These are phyloP conservation scores for Vollenhovia emeryi DNA, from an alignment of 1,140 invertebrate genomes.

Conservation along the genomic window DNA sequence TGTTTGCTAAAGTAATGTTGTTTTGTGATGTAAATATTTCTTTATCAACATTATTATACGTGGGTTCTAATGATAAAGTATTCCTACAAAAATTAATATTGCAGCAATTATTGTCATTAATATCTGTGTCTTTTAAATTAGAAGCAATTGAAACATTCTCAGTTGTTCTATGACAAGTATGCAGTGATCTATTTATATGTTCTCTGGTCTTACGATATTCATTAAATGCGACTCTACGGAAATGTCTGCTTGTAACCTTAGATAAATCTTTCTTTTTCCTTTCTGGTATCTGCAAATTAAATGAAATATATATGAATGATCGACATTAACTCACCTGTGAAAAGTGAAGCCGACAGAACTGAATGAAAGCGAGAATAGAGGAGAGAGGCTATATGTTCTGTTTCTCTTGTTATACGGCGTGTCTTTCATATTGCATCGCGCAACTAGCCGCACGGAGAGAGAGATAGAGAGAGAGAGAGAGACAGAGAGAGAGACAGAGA, in stretches of 20 bases:
- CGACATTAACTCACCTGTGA: too few relatives aligned
- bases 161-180: neutral
- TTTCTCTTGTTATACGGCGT: too few relatives aligned
- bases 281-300: neutral
- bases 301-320: too few relatives aligned
- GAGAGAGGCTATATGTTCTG: too few relatives aligned
- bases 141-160: neutral
- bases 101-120: neutral
- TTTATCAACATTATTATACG: neutral
- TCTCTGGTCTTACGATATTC: neutral
- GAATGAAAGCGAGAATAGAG: too few relatives aligned
- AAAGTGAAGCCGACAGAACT: too few relatives aligned
- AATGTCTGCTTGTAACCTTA: conserved; percentile 14
- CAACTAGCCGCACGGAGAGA: too few relatives aligned
- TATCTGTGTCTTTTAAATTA: neutral
- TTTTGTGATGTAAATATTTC: neutral
- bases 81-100: neutral
- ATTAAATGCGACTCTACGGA: neutral
- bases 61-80: neutral
- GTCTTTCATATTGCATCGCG: too few relatives aligned
- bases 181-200: neutral
- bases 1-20: neutral
- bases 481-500: too few relatives aligned
- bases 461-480: too few relatives aligned
- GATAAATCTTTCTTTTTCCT: neutral